Percentiles rank a stretch among this genome's conserved stretches.
These are phyloP conservation scores for Escarpia spicata DNA, from an alignment of 2,888 invertebrate species.

Conservation along the genomic window DNA sequence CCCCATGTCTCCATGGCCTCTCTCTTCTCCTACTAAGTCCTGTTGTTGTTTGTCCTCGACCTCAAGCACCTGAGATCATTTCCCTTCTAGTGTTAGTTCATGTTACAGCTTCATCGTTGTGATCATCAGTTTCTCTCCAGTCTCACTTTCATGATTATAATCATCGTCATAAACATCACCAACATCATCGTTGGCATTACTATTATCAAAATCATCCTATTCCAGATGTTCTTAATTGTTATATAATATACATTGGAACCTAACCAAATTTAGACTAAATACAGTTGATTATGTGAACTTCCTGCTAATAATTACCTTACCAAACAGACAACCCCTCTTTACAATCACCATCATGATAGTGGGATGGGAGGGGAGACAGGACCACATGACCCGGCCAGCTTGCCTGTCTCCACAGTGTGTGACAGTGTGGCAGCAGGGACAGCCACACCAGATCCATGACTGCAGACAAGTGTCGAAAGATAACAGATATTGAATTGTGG, in stretches of 20 bases:
- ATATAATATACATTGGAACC: neutral
- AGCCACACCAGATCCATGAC: neutral
- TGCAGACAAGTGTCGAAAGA: constrained; percentile 1
- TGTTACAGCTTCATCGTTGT: neutral
- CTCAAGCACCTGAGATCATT: too few species aligned
- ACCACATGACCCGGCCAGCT: neutral
- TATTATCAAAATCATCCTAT: neutral
- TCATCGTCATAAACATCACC: neutral
- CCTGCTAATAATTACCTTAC: too few species aligned
- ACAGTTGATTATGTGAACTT: too few species aligned
- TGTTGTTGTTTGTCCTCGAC: too few species aligned
- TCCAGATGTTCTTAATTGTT: neutral
- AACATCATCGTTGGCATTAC: neutral
- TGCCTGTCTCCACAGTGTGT: neutral
- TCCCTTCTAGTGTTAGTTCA: neutral
- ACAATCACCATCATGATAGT: neutral
- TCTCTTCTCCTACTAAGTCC: neutral
- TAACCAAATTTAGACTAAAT: too few species aligned
- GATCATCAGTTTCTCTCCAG: neutral
- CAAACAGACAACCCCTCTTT: too few species aligned
- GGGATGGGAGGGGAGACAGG: neutral
- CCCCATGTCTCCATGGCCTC: neutral
- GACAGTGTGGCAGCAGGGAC: neutral
- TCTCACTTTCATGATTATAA: neutral
- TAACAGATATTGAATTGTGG: constrained; percentile 11